A percentile compares a stretch with the other conserved stretches of the same genome.
Conservation (phyloP, 2,888 invertebrate genomes). For the Carabus problematicus region DNA sequence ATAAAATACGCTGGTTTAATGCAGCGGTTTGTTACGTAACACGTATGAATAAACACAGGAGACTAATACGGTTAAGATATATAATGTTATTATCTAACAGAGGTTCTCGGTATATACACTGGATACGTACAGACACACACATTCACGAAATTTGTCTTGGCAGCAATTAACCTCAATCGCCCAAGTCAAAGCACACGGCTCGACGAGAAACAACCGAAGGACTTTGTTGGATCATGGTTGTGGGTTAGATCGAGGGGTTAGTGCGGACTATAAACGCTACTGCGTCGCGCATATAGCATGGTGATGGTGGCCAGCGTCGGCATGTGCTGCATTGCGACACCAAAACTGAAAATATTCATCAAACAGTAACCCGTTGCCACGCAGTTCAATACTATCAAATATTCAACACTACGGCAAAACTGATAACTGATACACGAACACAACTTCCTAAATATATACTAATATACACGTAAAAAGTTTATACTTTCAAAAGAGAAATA, state of each 20-base stretch:
- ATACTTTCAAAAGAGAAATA: too few species aligned
- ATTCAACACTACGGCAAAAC: too few species aligned
- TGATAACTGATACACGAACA: too few species aligned
- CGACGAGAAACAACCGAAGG: not conserved
- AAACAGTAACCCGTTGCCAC: too few species aligned
- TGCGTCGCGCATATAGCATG: constrained; percentile 16
- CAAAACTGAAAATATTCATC: constrained; percentile 32
- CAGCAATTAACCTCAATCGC: constrained; percentile 36
- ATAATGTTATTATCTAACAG: constrained; percentile 32
- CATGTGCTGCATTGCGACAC: constrained; percentile 35
- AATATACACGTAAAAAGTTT: too few species aligned
- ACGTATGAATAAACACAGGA: constrained; percentile 28
- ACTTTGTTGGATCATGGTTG: not conserved
- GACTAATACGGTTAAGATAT: constrained; percentile 35
- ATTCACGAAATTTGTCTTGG: constrained; percentile 30
- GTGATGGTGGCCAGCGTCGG: not conserved
- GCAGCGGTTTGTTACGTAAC: too few species aligned
- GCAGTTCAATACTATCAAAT: too few species aligned
- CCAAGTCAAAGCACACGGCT: constrained; percentile 20
- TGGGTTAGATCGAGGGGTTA: not conserved
- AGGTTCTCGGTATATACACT: not conserved
- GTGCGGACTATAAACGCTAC: not conserved
- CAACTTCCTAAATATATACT: too few species aligned
- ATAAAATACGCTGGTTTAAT: too few species aligned
- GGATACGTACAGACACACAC: constrained; percentile 22